These are phyloP conservation scores for Chalcis sispes DNA, from an alignment of 2,888 invertebrate genomes.

Conservation along the genomic window DNA sequence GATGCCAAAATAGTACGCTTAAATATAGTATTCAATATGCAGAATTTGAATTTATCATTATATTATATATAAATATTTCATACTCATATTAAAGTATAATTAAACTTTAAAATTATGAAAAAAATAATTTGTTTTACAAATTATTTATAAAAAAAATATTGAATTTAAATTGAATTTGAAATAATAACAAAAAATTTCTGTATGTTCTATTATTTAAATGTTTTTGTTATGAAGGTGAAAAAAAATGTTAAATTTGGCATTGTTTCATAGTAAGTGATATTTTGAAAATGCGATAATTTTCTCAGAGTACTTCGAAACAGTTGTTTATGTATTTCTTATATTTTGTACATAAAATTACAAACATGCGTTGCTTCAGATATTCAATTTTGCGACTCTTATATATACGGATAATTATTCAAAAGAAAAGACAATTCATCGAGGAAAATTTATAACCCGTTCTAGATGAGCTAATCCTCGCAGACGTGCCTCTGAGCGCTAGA, in stretches of 20 bases:
- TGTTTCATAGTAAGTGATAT: not conserved
- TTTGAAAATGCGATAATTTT: constrained; percentile 19
- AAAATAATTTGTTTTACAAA: not conserved
- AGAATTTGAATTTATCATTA: not conserved
- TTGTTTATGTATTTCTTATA: not conserved
- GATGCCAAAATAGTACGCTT: constrained; percentile 10
- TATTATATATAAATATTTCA: not conserved
- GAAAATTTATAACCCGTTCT: constrained; percentile 24
- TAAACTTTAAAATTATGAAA: too few relatives aligned
- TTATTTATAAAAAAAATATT: constrained; percentile 8
- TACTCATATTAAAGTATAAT: not conserved
- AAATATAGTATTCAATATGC: constrained; percentile 19
- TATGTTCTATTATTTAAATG: too few relatives aligned
- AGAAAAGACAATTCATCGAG: not conserved
- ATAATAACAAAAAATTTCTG: too few relatives aligned
- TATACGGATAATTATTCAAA: not conserved
- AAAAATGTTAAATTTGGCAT: constrained; percentile 9
- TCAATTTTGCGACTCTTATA: not conserved
- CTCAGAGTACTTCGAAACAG: constrained; percentile 5
- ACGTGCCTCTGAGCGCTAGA: constrained; percentile 64
- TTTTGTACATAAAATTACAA: constrained; percentile 9
- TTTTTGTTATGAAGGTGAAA: too few relatives aligned
- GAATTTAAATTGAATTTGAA: too few relatives aligned
- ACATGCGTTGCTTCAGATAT: too few relatives aligned
- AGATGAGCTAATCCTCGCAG: constrained; percentile 51